Evolutionary conservation across 2,113 vertebrate species (phyloP).

Genomic region (Scalopus aquaticus): DNA sequence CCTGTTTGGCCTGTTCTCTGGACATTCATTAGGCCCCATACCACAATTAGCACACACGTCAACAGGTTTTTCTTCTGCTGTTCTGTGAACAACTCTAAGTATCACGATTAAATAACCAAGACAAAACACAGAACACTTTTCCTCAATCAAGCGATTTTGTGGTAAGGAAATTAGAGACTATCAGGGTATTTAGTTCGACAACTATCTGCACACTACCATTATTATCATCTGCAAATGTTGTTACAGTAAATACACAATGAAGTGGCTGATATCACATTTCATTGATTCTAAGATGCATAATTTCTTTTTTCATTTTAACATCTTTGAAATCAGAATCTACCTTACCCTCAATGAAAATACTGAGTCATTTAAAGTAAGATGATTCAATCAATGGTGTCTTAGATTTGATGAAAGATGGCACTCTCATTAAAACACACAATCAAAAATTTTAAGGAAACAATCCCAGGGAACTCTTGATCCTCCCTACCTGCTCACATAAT

Average conservation of each 20-base stretch:
- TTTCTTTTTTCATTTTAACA: conserved; percentile 3
- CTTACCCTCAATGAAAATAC: background rate
- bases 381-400: background rate
- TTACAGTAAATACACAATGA: background rate
- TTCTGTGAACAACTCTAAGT: background rate
- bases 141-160: background rate
- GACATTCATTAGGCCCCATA: background rate
- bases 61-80: background rate
- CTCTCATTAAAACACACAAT: background rate
- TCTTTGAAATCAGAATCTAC: background rate
- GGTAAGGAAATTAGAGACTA: background rate
- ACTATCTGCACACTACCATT: background rate
- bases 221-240: background rate
- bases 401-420: background rate
- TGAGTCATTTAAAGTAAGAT: background rate
- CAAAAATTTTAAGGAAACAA: conserved; percentile 2
- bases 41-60: background rate
- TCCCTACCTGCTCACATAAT: background rate
- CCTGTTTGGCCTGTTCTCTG: background rate
- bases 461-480: background rate
- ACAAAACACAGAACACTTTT: background rate
- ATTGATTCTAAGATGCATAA: background rate
- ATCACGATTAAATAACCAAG: background rate
- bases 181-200: background rate
- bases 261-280: background rate